Evolutionary conservation across 2,888 invertebrate species (phyloP).

Genomic region (Lomographa bimaculata): DNA sequence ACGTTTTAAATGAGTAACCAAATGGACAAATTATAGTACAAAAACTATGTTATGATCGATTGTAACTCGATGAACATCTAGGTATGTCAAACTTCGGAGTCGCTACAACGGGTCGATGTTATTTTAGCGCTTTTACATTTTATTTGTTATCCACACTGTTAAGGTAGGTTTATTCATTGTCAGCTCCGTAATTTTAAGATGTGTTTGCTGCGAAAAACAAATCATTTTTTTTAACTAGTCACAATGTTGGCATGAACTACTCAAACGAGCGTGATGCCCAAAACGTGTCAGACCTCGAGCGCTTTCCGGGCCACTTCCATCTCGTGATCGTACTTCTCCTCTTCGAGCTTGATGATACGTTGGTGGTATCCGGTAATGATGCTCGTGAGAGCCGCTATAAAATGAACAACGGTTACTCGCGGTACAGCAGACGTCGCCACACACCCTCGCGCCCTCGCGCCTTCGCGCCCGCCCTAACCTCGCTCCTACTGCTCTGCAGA

Average conservation of each 20-base stretch:
- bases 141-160: conserved; percentile 81
- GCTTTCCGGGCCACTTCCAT: conserved; percentile 97
- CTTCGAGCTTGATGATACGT: conserved; percentile 92
- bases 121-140: conserved; percentile 69
- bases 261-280: conserved; percentile 75
- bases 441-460: conserved; percentile 33
- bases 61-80: conserved; percentile 67
- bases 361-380: conserved; percentile 91
- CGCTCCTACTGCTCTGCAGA: conserved; percentile 10
- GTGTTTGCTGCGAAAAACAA: conserved; percentile 77
- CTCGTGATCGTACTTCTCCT: conserved; percentile 99
- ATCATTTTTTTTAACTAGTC: conserved; percentile 69
- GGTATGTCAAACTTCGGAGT: conserved; percentile 56
- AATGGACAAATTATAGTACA: conserved; percentile 62
- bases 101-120: conserved; percentile 72
- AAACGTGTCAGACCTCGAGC: conserved; percentile 92
- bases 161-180: conserved; percentile 67
- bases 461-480: conserved; percentile 14
- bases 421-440: conserved; percentile 18
- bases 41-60: conserved; percentile 65
- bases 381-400: conserved; percentile 87
- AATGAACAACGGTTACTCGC: conserved; percentile 74
- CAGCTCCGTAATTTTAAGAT: conserved; percentile 67
- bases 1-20: conserved; percentile 62
- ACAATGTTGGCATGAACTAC: conserved; percentile 78